Conservation (phyloP, 1,140 invertebrate genomes). For the Lepidurus couesii region DNA sequence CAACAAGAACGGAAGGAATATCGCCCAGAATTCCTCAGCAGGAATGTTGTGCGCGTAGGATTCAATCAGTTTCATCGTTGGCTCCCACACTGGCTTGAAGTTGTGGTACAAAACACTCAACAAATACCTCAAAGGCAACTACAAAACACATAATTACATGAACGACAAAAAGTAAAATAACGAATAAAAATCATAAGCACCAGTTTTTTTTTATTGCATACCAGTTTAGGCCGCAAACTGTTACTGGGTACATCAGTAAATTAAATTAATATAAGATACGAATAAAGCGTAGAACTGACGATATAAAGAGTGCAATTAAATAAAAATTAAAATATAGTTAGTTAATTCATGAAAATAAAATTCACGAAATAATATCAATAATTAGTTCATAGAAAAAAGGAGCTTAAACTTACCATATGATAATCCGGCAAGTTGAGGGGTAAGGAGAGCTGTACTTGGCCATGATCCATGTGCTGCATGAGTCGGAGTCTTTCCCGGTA, state of each 20-base stretch:
- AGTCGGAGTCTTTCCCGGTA: slow-evolving; percentile 69
- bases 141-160: slow-evolving; percentile 39
- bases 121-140: slow-evolving; percentile 64
- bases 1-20: slow-evolving; percentile 51
- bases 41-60: slow-evolving; percentile 62
- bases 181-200: too few species aligned
- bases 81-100: slow-evolving; percentile 82
- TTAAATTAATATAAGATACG: too few species aligned
- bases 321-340: too few species aligned
- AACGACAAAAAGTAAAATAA: background rate
- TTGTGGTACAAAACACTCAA: slow-evolving; percentile 77
- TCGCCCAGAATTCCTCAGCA: slow-evolving; percentile 66
- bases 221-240: too few species aligned
- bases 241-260: too few species aligned
- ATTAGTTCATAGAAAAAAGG: too few species aligned
- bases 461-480: slow-evolving; percentile 62
- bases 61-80: slow-evolving; percentile 64
- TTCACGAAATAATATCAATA: too few species aligned
- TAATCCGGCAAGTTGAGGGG: slow-evolving; percentile 34
- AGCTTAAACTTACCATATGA: slow-evolving; percentile 11
- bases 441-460: slow-evolving; percentile 41
- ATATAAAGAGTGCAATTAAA: too few species aligned
- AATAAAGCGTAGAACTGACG: too few species aligned
- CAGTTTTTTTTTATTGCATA: too few species aligned
- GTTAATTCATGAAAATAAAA: too few species aligned